Conservation (phyloP, 2,888 invertebrate genomes). For the Hirtodrosophila cameraria region DNA sequence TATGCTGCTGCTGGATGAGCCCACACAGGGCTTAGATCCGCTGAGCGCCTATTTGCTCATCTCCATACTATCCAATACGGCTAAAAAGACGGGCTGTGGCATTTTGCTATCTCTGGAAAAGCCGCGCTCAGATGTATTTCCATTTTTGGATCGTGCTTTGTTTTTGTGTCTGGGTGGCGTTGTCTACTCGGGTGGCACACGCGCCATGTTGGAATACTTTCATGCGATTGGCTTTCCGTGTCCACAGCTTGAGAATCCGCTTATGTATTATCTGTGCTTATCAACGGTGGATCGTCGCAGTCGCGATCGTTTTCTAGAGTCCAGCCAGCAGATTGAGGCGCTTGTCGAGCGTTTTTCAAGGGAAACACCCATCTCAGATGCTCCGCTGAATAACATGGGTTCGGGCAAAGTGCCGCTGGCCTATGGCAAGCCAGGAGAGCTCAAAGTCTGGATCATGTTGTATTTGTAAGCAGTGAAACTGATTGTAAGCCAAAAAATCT, state of each 20-base stretch:
- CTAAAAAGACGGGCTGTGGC: slow-evolving; percentile 95
- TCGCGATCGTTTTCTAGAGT: slow-evolving; percentile 95
- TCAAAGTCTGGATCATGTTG: slow-evolving; percentile 88
- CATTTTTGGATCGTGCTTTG: slow-evolving; percentile 95
- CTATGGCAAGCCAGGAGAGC: slow-evolving; percentile 89
- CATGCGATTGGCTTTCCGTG: slow-evolving; percentile 98
- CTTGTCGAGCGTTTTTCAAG: slow-evolving; percentile 95
- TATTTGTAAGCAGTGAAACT: slow-evolving; percentile 85
- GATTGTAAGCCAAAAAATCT: neutral
- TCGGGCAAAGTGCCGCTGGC: slow-evolving; percentile 89
- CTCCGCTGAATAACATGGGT: slow-evolving; percentile 86
- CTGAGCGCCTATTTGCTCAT: slow-evolving; percentile 97
- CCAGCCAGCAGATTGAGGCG: slow-evolving; percentile 96
- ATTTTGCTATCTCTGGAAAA: slow-evolving; percentile 96
- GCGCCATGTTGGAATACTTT: slow-evolving; percentile 97
- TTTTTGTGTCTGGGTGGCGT: slow-evolving; percentile 96
- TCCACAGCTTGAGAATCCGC: slow-evolving; percentile 97
- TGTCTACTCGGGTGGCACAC: slow-evolving; percentile 95
- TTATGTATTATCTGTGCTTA: slow-evolving; percentile 95
- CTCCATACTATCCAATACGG: slow-evolving; percentile 95
- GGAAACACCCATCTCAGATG: slow-evolving; percentile 89
- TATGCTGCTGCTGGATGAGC: slow-evolving; percentile 95
- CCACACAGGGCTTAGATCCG: slow-evolving; percentile 97
- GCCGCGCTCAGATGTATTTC: slow-evolving; percentile 96
- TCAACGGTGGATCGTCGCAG: slow-evolving; percentile 88